phyloP scores from a whole-genome alignment of 2,888 invertebrate genomes.

The Lottia gigantea region DNA sequence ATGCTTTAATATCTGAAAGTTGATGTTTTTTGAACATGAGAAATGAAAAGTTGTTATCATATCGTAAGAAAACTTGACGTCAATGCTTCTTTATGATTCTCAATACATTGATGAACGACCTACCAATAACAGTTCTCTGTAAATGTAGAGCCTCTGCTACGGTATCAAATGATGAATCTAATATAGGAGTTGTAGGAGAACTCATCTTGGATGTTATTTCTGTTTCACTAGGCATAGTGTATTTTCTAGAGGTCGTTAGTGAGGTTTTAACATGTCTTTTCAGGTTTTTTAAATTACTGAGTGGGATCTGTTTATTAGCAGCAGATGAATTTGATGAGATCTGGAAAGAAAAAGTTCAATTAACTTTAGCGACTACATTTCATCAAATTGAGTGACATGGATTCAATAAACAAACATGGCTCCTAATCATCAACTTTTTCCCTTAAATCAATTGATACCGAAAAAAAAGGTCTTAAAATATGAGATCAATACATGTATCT shows the following conservation, averaged over 20 bases:
- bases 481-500: no score
- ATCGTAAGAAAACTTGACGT: no score
- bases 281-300: background rate
- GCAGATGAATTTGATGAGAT: constrained; percentile 54
- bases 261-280: background rate
- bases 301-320: constrained; percentile 25
- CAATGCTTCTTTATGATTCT: no score
- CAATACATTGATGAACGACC: constrained; percentile 2
- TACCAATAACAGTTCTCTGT: constrained; percentile 69
- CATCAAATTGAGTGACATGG: no score
- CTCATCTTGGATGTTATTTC: background rate
- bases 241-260: background rate
- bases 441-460: no score
- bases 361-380: no score
- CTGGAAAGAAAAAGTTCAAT: constrained; percentile 26
- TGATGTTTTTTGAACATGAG: no score
- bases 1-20: no score
- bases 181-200: background rate
- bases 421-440: no score
- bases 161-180: constrained; percentile 57
- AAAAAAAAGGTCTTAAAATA: no score
- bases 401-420: no score
- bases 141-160: constrained; percentile 67
- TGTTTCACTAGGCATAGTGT: background rate
- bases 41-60: no score